Evolutionary conservation across 2,888 invertebrate species (phyloP).

Genomic region (Corbicula japonica): DNA sequence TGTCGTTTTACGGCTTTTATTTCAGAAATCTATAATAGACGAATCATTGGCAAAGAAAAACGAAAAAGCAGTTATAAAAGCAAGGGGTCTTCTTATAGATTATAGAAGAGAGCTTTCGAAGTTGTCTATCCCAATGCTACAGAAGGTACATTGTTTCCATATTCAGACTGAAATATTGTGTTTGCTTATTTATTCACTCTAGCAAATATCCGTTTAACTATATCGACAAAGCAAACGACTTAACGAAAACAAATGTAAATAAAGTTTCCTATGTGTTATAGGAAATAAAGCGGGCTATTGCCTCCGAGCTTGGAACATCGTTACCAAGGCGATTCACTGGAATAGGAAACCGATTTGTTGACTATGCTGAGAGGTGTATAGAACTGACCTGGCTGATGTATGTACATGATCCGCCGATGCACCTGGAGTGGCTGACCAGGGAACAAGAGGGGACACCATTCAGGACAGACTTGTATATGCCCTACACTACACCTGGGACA

Average conservation of each 20-base stretch:
- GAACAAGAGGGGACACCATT: conserved; percentile 59
- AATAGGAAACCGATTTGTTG: conserved; percentile 58
- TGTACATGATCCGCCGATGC: conserved; percentile 66
- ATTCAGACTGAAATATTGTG: conserved; percentile 1
- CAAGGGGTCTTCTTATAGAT: conserved; percentile 52
- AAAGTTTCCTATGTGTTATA: background rate
- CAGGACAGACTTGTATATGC: conserved; percentile 49
- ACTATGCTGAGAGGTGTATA: conserved; percentile 58
- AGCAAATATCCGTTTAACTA: background rate
- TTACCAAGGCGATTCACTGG: conserved; percentile 60
- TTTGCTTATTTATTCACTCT: background rate
- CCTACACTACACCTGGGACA: conserved; percentile 52
- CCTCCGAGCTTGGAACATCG: conserved; percentile 55
- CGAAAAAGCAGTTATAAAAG: conserved; percentile 42
- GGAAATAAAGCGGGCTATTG: conserved; percentile 56
- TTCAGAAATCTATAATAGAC: conserved; percentile 48
- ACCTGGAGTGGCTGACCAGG: conserved; percentile 61
- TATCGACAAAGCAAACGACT: background rate
- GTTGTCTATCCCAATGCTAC: conserved; percentile 56
- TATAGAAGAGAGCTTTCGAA: conserved; percentile 57
- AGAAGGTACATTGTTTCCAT: conserved; percentile 47
- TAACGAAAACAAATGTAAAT: too few species aligned
- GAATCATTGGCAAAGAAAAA: conserved; percentile 49
- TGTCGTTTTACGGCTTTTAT: background rate
- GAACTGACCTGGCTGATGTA: conserved; percentile 67